Evolutionary conservation across 53 echinoderm and acorn worm genomes (phyloP).

Genomic region (Crossaster papposus): DNA sequence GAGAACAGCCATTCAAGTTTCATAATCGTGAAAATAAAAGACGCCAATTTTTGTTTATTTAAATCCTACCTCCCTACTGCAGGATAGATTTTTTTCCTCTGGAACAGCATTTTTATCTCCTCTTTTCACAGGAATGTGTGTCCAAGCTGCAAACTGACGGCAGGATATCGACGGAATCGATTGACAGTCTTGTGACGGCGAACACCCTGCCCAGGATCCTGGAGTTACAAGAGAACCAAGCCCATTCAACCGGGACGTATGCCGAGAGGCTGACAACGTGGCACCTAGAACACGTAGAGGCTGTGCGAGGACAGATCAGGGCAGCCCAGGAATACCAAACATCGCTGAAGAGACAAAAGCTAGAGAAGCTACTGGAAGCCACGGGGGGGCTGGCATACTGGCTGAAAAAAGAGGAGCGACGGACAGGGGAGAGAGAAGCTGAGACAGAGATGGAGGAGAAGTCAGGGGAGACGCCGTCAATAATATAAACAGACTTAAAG

Average conservation of each 20-base stretch:
- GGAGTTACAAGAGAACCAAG: constrained; percentile 44
- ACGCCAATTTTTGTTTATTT: too few species aligned
- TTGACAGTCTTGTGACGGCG: constrained; percentile 60
- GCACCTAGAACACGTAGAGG: constrained; percentile 61
- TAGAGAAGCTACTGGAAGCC: constrained; percentile 76
- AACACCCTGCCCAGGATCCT: constrained; percentile 54
- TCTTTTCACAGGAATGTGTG: constrained; percentile 44
- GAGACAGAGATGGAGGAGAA: neutral
- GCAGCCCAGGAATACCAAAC: constrained; percentile 63
- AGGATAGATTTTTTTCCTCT: neutral
- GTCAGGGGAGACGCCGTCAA: neutral
- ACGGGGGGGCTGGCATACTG: constrained; percentile 80
- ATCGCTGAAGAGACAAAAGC: constrained; percentile 62
- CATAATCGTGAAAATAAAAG: too few species aligned
- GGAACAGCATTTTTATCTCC: neutral
- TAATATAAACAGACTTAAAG: constrained; percentile 10
- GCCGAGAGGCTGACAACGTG: constrained; percentile 51
- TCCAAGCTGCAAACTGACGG: constrained; percentile 39
- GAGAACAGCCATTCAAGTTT: too few species aligned
- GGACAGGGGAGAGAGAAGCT: neutral
- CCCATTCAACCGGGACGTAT: constrained; percentile 46
- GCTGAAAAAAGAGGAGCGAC: constrained; percentile 60
- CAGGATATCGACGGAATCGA: constrained; percentile 47
- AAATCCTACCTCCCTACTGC: too few species aligned
- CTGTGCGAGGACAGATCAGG: constrained; percentile 51